These are phyloP conservation scores for Fulmarus glacialis DNA, from an alignment of 2,113 vertebrate genomes.

Conservation along the genomic window DNA sequence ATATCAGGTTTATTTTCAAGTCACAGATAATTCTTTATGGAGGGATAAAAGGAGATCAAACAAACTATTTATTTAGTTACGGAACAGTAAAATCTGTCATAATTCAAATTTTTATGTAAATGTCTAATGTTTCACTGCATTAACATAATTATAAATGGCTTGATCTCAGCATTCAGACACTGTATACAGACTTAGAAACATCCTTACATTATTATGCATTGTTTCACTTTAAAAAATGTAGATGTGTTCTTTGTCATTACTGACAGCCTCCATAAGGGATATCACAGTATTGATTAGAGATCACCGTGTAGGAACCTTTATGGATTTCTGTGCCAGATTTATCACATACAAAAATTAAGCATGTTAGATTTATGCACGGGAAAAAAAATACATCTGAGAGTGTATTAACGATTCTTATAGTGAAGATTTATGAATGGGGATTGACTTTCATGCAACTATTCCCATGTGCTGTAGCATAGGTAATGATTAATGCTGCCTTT, in stretches of 20 bases:
- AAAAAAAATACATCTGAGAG: background rate
- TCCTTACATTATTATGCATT: background rate
- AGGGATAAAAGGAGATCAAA: background rate
- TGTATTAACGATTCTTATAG: background rate
- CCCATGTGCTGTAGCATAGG: background rate
- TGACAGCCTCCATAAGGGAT: background rate
- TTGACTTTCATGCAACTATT: background rate
- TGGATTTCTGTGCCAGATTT: background rate
- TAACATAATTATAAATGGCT: background rate
- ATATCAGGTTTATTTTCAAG: background rate
- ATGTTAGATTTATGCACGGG: background rate
- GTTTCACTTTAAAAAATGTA: background rate
- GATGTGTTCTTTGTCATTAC: background rate
- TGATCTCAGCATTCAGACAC: background rate
- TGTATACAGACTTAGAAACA: background rate
- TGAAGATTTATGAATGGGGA: background rate
- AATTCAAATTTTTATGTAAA: background rate
- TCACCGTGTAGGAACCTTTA: background rate
- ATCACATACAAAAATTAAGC: background rate
- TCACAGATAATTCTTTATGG: background rate
- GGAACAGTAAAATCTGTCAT: background rate
- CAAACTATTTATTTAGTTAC: background rate
- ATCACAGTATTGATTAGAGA: background rate
- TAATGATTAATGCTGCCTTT: background rate
- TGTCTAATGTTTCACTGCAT: background rate